Evolutionary conservation across 1,140 invertebrate genomes (phyloP), one percentile per base, ranked within the genome.

Genomic region (Lucilia cuprina): DNA sequence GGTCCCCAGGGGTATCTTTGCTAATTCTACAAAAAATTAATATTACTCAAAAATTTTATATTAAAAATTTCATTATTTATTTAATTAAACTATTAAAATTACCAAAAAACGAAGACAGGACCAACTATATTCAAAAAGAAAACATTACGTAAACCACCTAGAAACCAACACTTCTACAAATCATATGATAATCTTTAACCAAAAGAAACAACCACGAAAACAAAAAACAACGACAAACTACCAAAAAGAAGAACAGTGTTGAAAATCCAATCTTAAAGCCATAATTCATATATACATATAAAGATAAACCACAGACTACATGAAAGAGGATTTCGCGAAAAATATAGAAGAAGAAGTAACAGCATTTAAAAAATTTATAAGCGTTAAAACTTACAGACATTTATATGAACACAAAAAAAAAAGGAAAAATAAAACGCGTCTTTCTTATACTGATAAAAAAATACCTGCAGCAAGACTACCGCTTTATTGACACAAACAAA

Each of bases 231-330:
- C 12, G 12, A 55, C 17, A 55, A 14, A 55, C 3, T 17, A 55
- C 12, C 50, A 12, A 55, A 41, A 55, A 55, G 50, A 55, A 55
- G 5, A n/a, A 90, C 87, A 87, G 89, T 89, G 89, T 90, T 89
- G 88, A 89, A 89, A 89, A 89, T 90, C 86, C 89, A 88, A 89
- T 89, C 89, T 89, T 87, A 89, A 89, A 89, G 88, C 88, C 88
- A 89, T 89, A 89, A 88, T 89, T 89, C 89, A 89, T 89, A 89
- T 89, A 90, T 87, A 88, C 41, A 41, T 30, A 30, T 89, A 85
- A 87, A 89, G 89, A 88, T 89, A 87, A 89, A 87, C 9, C 50
- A 55, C 50, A 17, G 17, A 55, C 50, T 55, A 55, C 50, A 55
- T 55, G 50, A 49, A 49, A 49, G 13, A 49, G 13, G 9, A 14